Conservation (phyloP, 1,140 invertebrate species). For the Megathymus violae region DNA sequence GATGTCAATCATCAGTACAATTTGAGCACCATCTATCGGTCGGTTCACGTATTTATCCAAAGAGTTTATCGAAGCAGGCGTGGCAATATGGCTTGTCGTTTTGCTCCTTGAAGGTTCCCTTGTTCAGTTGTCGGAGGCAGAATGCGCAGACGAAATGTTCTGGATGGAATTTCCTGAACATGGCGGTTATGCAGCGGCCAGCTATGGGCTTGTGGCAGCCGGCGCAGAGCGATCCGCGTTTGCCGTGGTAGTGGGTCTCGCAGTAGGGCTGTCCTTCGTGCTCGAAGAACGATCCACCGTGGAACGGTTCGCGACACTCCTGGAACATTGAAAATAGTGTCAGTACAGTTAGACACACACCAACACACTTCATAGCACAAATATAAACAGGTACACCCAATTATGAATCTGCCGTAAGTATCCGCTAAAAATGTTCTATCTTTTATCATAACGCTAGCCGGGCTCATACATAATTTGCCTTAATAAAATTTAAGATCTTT, state of each 20-base stretch:
- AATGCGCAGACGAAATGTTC: slow-evolving; percentile 99
- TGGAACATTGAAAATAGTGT: slow-evolving; percentile 82
- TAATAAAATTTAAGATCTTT: too few relatives aligned
- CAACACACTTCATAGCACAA: too few relatives aligned
- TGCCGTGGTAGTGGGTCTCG: slow-evolving; percentile 98
- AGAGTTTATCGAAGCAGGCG: slow-evolving; percentile 93
- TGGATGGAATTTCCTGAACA: slow-evolving; percentile 99
- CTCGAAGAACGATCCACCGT: slow-evolving; percentile 97
- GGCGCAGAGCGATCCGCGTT: slow-evolving; percentile 97
- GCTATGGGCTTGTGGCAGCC: slow-evolving; percentile 99
- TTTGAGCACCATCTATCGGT: slow-evolving; percentile 24
- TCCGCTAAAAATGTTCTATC: too few relatives aligned
- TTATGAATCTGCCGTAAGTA: too few relatives aligned
- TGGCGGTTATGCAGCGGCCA: slow-evolving; percentile 98
- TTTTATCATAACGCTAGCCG: too few relatives aligned
- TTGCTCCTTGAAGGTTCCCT: slow-evolving; percentile 98
- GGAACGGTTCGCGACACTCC: slow-evolving; percentile 97
- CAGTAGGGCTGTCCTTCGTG: slow-evolving; percentile 98
- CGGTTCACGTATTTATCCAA: neutral
- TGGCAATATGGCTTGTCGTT: slow-evolving; percentile 99
- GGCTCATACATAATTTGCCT: too few relatives aligned
- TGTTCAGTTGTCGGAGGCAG: slow-evolving; percentile 98
- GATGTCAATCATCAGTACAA: slow-evolving; percentile 3
- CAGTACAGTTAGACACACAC: too few relatives aligned
- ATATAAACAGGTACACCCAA: too few relatives aligned